A percentile compares a stretch with the other conserved stretches of the same genome.
These are phyloP conservation scores for Oncorhynchus nerka DNA, from an alignment of 2,113 vertebrate genomes.

Conservation along the genomic window DNA sequence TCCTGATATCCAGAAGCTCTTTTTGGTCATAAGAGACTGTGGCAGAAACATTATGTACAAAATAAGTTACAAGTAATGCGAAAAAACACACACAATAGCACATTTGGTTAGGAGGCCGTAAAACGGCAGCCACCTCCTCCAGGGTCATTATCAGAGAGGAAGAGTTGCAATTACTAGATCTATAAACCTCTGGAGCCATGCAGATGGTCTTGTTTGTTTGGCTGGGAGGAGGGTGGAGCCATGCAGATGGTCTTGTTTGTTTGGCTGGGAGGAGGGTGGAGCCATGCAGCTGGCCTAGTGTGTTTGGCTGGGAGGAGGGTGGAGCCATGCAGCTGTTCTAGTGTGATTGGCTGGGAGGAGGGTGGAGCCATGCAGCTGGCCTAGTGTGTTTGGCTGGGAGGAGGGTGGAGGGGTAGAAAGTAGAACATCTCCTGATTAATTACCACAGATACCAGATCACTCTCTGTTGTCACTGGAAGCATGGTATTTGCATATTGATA, in stretches of 20 bases:
- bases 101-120: too few species aligned
- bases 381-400: constrained; percentile 14
- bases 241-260: background rate
- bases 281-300: background rate
- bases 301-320: background rate
- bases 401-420: constrained; percentile 14
- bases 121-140: too few species aligned
- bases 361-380: background rate
- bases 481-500: background rate
- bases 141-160: too few species aligned
- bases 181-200: background rate
- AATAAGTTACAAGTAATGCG: too few species aligned
- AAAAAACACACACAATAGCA: too few species aligned
- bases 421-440: constrained; percentile 7
- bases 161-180: too few species aligned
- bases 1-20: too few species aligned
- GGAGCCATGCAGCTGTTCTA: background rate
- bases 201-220: background rate
- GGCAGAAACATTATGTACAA: too few species aligned
- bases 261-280: constrained; percentile 10
- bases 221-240: constrained; percentile 1
- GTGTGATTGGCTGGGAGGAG: constrained; percentile 9
- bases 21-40: too few species aligned
- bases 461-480: background rate
- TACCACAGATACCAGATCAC: background rate